Conservation (phyloP, 1,140 invertebrate species). For the Drosophila biarmipes region DNA sequence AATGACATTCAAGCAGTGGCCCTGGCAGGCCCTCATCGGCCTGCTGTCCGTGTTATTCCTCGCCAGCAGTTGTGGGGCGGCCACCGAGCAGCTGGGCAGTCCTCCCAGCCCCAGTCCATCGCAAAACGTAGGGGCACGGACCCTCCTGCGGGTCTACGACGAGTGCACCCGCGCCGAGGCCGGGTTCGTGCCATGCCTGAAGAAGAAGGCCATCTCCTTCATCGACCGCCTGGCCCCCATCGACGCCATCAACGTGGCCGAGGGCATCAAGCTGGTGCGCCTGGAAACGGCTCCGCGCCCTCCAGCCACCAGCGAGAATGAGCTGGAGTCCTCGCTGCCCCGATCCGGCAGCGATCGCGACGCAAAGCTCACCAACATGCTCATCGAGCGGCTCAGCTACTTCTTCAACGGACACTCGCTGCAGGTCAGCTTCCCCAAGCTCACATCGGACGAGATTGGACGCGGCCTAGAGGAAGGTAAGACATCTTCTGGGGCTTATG, state of each 20-base stretch:
- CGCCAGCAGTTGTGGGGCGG: conserved; percentile 54
- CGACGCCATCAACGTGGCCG: conserved; percentile 88
- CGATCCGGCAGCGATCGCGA: conserved; percentile 88
- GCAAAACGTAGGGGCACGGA: conserved; percentile 85
- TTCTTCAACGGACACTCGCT: conserved; percentile 90
- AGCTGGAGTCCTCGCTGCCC: conserved; percentile 88
- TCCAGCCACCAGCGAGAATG: conserved; percentile 85
- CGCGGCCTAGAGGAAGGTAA: conserved; percentile 91
- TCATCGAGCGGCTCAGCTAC: conserved; percentile 89
- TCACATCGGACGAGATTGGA: conserved; percentile 88
- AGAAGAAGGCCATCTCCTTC: conserved; percentile 91
- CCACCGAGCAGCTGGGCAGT: conserved; percentile 67
- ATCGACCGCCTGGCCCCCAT: conserved; percentile 89
- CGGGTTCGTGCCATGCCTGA: conserved; percentile 89
- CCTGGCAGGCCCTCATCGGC: conserved; percentile 31
- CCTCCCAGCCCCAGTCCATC: conserved; percentile 32
- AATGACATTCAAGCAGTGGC: conserved; percentile 59
- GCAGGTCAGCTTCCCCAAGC: conserved; percentile 90
- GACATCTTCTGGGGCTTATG: conserved; percentile 1
- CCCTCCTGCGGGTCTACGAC: conserved; percentile 87
- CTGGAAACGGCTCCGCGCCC: conserved; percentile 83
- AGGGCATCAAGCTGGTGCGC: conserved; percentile 88
- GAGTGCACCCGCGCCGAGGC: conserved; percentile 87
- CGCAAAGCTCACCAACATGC: conserved; percentile 88
- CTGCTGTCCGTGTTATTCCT: conserved; percentile 57